These are phyloP conservation scores for Oryctes rhinoceros DNA, from an alignment of 1,140 invertebrate genomes.

Conservation along the genomic window DNA sequence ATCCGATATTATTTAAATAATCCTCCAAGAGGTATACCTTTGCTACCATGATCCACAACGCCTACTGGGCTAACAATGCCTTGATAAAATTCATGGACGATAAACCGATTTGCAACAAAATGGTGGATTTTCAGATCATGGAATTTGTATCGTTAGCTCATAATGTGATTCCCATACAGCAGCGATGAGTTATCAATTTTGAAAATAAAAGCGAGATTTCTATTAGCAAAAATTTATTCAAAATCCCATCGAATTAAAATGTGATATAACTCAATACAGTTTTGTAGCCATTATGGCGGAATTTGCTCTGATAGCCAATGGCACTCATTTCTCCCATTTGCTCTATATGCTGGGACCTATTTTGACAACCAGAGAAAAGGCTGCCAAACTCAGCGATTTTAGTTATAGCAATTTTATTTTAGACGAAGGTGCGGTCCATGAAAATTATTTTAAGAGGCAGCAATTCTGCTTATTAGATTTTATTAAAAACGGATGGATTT, in stretches of 20 bases:
- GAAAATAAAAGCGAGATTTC: slow-evolving; percentile 57
- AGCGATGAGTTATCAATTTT: slow-evolving; percentile 61
- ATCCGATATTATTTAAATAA: neutral
- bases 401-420: neutral
- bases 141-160: slow-evolving; percentile 62
- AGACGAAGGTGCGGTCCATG: neutral
- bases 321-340: neutral
- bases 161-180: slow-evolving; percentile 65
- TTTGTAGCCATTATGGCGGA: slow-evolving; percentile 44
- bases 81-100: slow-evolving; percentile 55
- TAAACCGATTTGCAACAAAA: slow-evolving; percentile 62
- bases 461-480: neutral
- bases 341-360: neutral
- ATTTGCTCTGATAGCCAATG: slow-evolving; percentile 35
- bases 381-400: neutral
- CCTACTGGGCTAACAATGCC: slow-evolving; percentile 48
- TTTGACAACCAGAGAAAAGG: neutral
- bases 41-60: slow-evolving; percentile 47
- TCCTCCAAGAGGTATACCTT: slow-evolving; percentile 41
- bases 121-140: slow-evolving; percentile 70
- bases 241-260: slow-evolving; percentile 48
- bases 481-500: neutral
- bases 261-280: slow-evolving; percentile 37
- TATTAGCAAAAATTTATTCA: slow-evolving; percentile 64
- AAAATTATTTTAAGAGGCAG: neutral